These are phyloP conservation scores for Papilio machaon DNA, from an alignment of 1,140 invertebrate genomes.

Conservation along the genomic window DNA sequence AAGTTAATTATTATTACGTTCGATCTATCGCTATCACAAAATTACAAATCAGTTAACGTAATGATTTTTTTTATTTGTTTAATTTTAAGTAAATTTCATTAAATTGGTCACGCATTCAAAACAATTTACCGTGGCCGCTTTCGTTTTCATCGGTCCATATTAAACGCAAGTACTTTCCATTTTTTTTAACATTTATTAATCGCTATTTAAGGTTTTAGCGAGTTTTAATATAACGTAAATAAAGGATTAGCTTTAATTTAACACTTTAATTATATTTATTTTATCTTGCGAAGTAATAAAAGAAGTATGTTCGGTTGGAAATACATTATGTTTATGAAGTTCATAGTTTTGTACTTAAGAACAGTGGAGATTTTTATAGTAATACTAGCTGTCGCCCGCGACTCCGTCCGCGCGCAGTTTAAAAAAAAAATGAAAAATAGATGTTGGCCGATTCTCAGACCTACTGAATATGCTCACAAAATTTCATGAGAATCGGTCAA, in stretches of 20 bases:
- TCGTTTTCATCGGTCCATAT: conserved; percentile 33
- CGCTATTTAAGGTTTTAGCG: neutral
- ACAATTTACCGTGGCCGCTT: conserved; percentile 32
- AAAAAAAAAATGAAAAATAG: too few relatives aligned
- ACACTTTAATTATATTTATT: neutral
- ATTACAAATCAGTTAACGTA: neutral
- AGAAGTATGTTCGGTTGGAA: neutral
- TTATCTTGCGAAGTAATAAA: neutral
- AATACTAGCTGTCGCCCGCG: too few relatives aligned
- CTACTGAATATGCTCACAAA: too few relatives aligned
- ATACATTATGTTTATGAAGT: too few relatives aligned
- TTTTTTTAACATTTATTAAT: conserved; percentile 23
- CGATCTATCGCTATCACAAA: neutral
- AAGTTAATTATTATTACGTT: neutral
- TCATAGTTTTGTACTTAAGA: too few relatives aligned
- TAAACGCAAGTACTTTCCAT: conserved; percentile 26
- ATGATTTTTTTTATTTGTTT: neutral
- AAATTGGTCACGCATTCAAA: conserved; percentile 29
- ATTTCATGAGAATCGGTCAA: too few relatives aligned
- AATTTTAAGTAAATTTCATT: conserved; percentile 19
- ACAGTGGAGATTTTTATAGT: too few relatives aligned
- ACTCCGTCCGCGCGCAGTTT: too few relatives aligned
- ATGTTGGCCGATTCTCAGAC: too few relatives aligned
- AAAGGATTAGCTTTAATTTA: conserved; percentile 16
- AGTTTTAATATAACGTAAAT: neutral